Evolutionary conservation across 1,140 invertebrate genomes (phyloP).

Genomic region (Lasioglossum albipes): DNA sequence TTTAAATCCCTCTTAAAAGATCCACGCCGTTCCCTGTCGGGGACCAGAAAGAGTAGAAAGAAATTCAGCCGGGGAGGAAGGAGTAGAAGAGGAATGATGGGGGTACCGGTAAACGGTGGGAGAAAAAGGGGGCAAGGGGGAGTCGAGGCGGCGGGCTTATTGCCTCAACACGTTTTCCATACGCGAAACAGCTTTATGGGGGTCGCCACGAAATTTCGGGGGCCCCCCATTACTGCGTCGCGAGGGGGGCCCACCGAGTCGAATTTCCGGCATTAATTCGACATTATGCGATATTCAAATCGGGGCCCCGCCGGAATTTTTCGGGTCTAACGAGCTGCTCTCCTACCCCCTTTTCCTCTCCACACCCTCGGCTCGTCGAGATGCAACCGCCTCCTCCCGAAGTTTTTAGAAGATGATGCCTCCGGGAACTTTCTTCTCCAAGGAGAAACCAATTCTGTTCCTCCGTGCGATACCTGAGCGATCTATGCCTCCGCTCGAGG

Average conservation of each 20-base stretch:
- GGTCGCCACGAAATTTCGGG: conserved; percentile 62
- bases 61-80: background rate
- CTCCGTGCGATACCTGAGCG: background rate
- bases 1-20: conserved; percentile 37
- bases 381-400: conserved; percentile 12
- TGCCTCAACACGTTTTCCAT: conserved; percentile 62
- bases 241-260: conserved; percentile 65
- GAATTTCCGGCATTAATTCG: conserved; percentile 76
- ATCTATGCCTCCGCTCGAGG: background rate
- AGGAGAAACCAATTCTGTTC: background rate
- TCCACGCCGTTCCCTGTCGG: background rate
- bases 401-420: conserved; percentile 2
- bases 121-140: background rate
- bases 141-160: conserved; percentile 20
- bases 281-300: conserved; percentile 78
- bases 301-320: conserved; percentile 68
- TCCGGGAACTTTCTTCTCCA: background rate
- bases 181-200: conserved; percentile 61
- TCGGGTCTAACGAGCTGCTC: conserved; percentile 68
- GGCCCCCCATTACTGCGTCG: conserved; percentile 50
- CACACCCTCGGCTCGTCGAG: background rate
- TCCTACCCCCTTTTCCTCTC: conserved; percentile 59
- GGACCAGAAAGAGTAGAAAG: background rate
- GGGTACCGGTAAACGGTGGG: background rate
- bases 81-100: no score